These are phyloP conservation scores for Caenorhabditis sp. DNA, from an alignment of 2,888 invertebrate genomes.

Conservation along the genomic window DNA sequence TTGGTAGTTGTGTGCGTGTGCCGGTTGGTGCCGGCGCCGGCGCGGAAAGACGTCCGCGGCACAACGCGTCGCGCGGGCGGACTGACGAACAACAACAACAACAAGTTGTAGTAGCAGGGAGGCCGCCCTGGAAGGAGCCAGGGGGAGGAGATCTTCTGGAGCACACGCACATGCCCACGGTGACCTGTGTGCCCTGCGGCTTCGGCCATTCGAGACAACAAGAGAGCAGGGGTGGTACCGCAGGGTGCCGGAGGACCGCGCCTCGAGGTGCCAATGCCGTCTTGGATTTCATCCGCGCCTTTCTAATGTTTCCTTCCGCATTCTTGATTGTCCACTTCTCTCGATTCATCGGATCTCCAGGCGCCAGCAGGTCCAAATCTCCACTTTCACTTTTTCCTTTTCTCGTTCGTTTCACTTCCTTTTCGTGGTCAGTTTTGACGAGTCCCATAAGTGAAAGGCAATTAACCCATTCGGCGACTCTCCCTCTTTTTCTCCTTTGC, in stretches of 20 bases:
- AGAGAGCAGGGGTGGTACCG: slow-evolving; percentile 8
- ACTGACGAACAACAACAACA: slow-evolving; percentile 45
- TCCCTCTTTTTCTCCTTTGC: slow-evolving; percentile 12
- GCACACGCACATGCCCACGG: slow-evolving; percentile 7
- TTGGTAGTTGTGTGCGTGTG: slow-evolving; percentile 25
- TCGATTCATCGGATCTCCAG: too few relatives aligned
- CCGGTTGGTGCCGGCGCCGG: slow-evolving; percentile 43
- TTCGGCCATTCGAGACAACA: slow-evolving; percentile 6
- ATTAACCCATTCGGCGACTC: slow-evolving; percentile 20
- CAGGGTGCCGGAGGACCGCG: not conserved
- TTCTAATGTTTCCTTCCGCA: slow-evolving; percentile 14
- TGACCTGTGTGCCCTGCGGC: not conserved
- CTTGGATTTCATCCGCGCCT: slow-evolving; percentile 18
- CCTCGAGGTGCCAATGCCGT: slow-evolving; percentile 8
- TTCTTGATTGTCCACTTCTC: not conserved
- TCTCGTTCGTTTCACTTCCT: slow-evolving; percentile 3
- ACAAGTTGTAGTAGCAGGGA: slow-evolving; percentile 10
- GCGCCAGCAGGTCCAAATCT: not conserved
- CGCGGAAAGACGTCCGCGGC: slow-evolving; percentile 33
- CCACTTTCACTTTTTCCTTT: slow-evolving; percentile 5
- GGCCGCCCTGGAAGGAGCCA: slow-evolving; percentile 2
- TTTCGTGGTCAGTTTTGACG: slow-evolving; percentile 21
- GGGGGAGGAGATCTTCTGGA: not conserved
- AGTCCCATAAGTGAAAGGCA: slow-evolving; percentile 35
- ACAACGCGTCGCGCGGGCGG: slow-evolving; percentile 13